phyloP scores from a whole-genome alignment of 2,888 invertebrate species.

The Lasioglossum lativentre region DNA sequence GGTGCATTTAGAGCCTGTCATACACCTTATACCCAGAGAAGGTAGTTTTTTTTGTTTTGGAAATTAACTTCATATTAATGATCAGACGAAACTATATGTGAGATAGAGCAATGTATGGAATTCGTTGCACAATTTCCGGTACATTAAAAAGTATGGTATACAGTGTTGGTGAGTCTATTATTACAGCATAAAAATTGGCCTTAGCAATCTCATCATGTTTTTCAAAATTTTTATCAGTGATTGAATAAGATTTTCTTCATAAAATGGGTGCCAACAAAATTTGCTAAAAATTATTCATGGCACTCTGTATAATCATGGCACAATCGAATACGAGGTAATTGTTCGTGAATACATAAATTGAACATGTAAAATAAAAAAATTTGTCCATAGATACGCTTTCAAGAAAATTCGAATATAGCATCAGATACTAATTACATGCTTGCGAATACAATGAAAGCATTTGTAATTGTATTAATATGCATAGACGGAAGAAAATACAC shows the following conservation, averaged over 20 bases:
- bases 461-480: slow-evolving; percentile 5
- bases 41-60: neutral
- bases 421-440: slow-evolving; percentile 16
- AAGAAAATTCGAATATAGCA: neutral
- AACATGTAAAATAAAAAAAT: neutral
- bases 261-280: neutral
- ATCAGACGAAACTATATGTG: neutral
- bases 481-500: slow-evolving; percentile 4
- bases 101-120: neutral
- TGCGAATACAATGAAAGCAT: slow-evolving; percentile 4
- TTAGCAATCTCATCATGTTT: neutral
- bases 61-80: neutral
- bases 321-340: neutral
- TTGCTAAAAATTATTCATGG: neutral
- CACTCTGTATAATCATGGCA: neutral
- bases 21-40: neutral
- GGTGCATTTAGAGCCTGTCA: neutral
- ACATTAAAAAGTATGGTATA: neutral
- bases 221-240: neutral
- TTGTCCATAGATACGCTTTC: neutral
- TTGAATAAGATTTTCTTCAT: neutral
- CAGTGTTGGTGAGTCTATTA: neutral
- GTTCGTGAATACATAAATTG: neutral
- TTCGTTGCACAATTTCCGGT: neutral
- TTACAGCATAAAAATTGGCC: neutral